Evolutionary conservation across 2,888 invertebrate species (phyloP).

Genomic region (Drosophila kambysellisi): DNA sequence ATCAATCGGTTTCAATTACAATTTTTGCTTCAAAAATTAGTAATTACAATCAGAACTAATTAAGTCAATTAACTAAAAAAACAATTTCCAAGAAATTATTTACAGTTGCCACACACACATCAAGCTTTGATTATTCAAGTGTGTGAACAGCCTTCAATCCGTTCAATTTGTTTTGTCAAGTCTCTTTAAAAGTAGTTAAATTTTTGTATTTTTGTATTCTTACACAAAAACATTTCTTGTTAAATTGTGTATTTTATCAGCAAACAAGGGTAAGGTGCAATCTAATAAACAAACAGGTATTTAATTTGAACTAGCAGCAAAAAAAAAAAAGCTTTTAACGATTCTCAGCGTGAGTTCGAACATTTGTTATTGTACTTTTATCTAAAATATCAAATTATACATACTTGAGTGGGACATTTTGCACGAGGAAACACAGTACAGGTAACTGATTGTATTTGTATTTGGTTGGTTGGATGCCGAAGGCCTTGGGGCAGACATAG

Average conservation of each 20-base stretch:
- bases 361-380: slow-evolving; percentile 38
- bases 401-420: slow-evolving; percentile 59
- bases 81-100: slow-evolving; percentile 10
- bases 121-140: neutral
- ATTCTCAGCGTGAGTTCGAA: slow-evolving; percentile 40
- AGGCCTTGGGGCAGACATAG: slow-evolving; percentile 13
- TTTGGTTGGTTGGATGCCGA: slow-evolving; percentile 21
- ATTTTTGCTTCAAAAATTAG: neutral
- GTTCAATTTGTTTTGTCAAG: slow-evolving; percentile 3
- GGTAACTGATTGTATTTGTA: slow-evolving; percentile 51
- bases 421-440: slow-evolving; percentile 51
- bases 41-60: slow-evolving; percentile 5
- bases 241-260: slow-evolving; percentile 12
- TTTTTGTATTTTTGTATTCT: neutral
- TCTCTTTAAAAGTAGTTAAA: slow-evolving; percentile 4
- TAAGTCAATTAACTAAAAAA: slow-evolving; percentile 7
- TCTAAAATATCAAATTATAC: slow-evolving; percentile 38
- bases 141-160: slow-evolving; percentile 1
- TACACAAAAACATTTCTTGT: slow-evolving; percentile 14
- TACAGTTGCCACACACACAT: neutral
- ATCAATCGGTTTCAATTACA: slow-evolving; percentile 12
- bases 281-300: slow-evolving; percentile 1
- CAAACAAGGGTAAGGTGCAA: slow-evolving; percentile 3
- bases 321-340: slow-evolving; percentile 12
- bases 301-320: slow-evolving; percentile 1